Conservation (phyloP, 2,113 vertebrate species). For the Pomatorhinus ruficollis region DNA sequence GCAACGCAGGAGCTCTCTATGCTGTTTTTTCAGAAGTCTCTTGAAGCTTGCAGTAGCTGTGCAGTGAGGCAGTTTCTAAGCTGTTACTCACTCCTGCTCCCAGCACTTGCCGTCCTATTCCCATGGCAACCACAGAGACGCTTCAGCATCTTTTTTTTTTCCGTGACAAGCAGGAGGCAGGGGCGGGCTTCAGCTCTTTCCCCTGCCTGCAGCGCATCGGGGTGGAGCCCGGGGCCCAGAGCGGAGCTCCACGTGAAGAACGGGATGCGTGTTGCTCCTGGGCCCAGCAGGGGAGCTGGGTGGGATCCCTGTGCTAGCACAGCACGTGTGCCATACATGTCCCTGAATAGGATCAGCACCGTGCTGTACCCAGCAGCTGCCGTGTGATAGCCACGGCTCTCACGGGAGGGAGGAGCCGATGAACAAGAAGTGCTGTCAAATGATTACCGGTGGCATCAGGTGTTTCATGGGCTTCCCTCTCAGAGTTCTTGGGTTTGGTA, state of each 20-base stretch:
- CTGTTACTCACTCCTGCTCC: neutral
- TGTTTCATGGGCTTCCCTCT: neutral
- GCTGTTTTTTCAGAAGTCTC: neutral
- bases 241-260: neutral
- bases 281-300: neutral
- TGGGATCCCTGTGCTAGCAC: neutral
- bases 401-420: neutral
- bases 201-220: neutral
- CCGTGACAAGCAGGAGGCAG: neutral
- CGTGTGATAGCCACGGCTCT: neutral
- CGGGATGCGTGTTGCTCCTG: accelerated
- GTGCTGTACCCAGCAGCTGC: neutral
- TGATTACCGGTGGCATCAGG: accelerated
- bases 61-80: neutral
- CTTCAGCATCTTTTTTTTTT: neutral
- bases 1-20: neutral
- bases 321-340: accelerated
- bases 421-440: neutral
- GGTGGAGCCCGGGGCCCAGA: neutral
- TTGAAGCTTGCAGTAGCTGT: neutral
- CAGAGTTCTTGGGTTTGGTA: neutral
- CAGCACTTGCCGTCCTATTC: neutral
- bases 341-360: accelerated
- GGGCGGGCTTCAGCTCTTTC: neutral
- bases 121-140: neutral